Conservation (phyloP, 2,888 invertebrate species). For the Cosmorhoe ocellata region DNA sequence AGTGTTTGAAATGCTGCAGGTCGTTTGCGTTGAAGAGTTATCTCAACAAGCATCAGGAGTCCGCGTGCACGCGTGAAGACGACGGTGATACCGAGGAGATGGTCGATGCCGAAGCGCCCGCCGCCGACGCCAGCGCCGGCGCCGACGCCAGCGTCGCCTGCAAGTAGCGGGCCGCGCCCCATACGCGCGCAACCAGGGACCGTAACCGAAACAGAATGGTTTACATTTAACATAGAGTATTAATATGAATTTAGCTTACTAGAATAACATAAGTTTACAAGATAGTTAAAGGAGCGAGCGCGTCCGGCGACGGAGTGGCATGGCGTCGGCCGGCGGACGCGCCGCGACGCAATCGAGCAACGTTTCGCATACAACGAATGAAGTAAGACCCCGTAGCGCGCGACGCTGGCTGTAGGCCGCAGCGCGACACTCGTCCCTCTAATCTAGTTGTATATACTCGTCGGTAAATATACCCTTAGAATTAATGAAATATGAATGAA, state of each 20-base stretch:
- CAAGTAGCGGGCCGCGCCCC: slow-evolving; percentile 38
- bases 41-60: slow-evolving; percentile 97
- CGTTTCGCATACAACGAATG: slow-evolving; percentile 83
- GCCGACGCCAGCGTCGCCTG: slow-evolving; percentile 41
- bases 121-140: slow-evolving; percentile 41
- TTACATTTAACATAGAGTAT: slow-evolving; percentile 76
- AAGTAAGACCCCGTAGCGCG: slow-evolving; percentile 76
- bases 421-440: slow-evolving; percentile 75
- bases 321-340: slow-evolving; percentile 44
- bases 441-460: slow-evolving; percentile 74
- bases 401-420: slow-evolving; percentile 63
- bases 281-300: slow-evolving; percentile 54
- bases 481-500: slow-evolving; percentile 79
- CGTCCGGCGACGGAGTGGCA: slow-evolving; percentile 35
- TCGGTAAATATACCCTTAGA: slow-evolving; percentile 81
- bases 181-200: slow-evolving; percentile 63
- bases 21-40: slow-evolving; percentile 98
- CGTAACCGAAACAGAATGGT: slow-evolving; percentile 68
- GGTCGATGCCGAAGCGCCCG: slow-evolving; percentile 44
- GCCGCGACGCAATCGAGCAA: slow-evolving; percentile 72
- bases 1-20: slow-evolving; percentile 95
- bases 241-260: slow-evolving; percentile 80
- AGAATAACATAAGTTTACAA: slow-evolving; percentile 75
- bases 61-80: slow-evolving; percentile 92
- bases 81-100: slow-evolving; percentile 55